These are phyloP conservation scores for Platygyra sinensis DNA, from an alignment of 64 coral and sea anemone genomes.

Conservation along the genomic window DNA sequence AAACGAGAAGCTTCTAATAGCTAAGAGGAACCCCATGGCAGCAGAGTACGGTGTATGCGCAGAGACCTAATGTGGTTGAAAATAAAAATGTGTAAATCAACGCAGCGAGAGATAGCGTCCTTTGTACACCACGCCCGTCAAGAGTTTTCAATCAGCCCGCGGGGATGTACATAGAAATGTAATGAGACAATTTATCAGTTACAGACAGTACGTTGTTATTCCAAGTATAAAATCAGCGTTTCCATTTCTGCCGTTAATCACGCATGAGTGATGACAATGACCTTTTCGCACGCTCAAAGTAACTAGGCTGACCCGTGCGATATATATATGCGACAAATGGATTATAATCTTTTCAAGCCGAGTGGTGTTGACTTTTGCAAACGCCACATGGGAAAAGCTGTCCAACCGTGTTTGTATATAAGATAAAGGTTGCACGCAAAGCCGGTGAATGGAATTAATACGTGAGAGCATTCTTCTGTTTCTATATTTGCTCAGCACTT, in stretches of 20 bases:
- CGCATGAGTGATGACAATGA: background rate
- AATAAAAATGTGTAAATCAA: too few species aligned
- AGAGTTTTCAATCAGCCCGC: too few species aligned
- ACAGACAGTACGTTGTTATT: too few species aligned
- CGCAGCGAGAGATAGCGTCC: too few species aligned
- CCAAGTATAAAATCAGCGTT: background rate
- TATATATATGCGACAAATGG: background rate
- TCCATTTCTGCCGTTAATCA: background rate
- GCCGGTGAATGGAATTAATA: background rate
- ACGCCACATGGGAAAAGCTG: background rate
- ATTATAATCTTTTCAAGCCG: background rate
- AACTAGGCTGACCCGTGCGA: background rate
- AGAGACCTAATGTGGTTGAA: too few species aligned
- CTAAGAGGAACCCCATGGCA: too few species aligned
- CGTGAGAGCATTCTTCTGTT: slow-evolving; percentile 25
- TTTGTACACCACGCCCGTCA: too few species aligned
- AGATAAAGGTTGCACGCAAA: background rate
- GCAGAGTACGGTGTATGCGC: too few species aligned
- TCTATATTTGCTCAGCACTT: slow-evolving; percentile 21
- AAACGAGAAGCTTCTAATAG: too few species aligned
- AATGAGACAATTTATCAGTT: too few species aligned
- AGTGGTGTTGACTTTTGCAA: background rate
- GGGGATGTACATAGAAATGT: too few species aligned
- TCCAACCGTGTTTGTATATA: background rate
- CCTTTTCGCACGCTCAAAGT: background rate